Percentiles rank a stretch among this genome's conserved stretches.
Conservation (phyloP, 1,140 invertebrate genomes). For the Sycobia sp. region DNA sequence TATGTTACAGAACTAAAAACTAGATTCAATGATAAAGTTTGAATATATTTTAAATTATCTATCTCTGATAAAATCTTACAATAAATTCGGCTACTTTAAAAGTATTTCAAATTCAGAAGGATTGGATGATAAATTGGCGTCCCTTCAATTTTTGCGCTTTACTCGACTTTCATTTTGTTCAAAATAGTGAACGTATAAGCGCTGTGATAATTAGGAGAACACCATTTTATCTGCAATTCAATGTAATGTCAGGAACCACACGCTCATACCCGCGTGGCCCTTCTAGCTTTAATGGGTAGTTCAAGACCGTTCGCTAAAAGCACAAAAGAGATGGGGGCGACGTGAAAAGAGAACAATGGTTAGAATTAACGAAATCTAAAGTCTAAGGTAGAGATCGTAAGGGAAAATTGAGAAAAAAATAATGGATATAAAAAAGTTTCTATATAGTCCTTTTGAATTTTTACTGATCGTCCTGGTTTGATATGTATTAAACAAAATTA, state of each 20-base stretch:
- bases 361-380: slow-evolving; percentile 13
- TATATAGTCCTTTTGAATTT: too few species aligned
- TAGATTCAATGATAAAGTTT: too few species aligned
- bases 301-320: slow-evolving; percentile 1
- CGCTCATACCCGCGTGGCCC: background rate
- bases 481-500: too few species aligned
- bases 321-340: slow-evolving; percentile 7
- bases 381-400: background rate
- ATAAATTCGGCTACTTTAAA: too few species aligned
- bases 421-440: background rate
- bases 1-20: too few species aligned
- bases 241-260: background rate
- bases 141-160: background rate
- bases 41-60: too few species aligned
- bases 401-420: background rate
- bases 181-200: background rate
- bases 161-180: background rate
- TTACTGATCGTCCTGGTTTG: too few species aligned
- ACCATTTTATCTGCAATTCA: slow-evolving; percentile 16
- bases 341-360: slow-evolving; percentile 8
- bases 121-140: too few species aligned
- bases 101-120: too few species aligned
- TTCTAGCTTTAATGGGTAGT: slow-evolving; percentile 10
- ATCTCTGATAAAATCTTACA: too few species aligned
- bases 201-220: slow-evolving; percentile 8